These are phyloP conservation scores for Lytechinus pictus DNA, from an alignment of 35 echinoderm and acorn worm species.

Conservation along the genomic window DNA sequence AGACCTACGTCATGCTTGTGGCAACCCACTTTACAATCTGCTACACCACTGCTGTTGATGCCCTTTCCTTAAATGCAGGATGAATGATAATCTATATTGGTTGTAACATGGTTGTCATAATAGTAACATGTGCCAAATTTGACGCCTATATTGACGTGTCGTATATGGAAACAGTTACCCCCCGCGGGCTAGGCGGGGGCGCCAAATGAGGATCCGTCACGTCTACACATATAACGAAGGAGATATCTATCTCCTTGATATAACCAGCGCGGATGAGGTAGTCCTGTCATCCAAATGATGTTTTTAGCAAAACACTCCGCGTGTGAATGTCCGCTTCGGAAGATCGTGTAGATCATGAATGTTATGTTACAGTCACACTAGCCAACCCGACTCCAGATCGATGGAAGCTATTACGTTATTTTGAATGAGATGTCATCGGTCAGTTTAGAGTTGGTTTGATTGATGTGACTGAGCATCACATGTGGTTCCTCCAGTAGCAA, in stretches of 20 bases:
- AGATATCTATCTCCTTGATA: too few relatives aligned
- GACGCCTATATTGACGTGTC: not conserved
- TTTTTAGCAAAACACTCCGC: not conserved
- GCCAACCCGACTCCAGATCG: too few relatives aligned
- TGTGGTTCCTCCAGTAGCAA: not conserved
- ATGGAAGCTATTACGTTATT: too few relatives aligned
- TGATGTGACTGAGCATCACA: too few relatives aligned
- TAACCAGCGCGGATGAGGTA: not conserved
- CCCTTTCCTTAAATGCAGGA: too few relatives aligned
- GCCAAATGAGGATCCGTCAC: not conserved
- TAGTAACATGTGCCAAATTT: not conserved
- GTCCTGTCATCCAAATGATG: not conserved
- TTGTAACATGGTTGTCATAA: slow-evolving; percentile 2
- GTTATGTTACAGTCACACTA: too few relatives aligned
- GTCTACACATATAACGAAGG: not conserved
- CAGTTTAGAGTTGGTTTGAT: too few relatives aligned
- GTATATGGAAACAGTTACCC: not conserved
- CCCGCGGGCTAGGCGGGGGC: not conserved
- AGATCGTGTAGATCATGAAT: not conserved
- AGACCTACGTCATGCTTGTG: too few relatives aligned
- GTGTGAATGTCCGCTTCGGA: not conserved
- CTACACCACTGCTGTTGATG: too few relatives aligned
- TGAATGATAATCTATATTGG: not conserved
- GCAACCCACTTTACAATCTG: too few relatives aligned
- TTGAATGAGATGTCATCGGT: too few relatives aligned